Conservation (phyloP, 2,888 invertebrate genomes). For the Eutolmus rufibarbis region DNA sequence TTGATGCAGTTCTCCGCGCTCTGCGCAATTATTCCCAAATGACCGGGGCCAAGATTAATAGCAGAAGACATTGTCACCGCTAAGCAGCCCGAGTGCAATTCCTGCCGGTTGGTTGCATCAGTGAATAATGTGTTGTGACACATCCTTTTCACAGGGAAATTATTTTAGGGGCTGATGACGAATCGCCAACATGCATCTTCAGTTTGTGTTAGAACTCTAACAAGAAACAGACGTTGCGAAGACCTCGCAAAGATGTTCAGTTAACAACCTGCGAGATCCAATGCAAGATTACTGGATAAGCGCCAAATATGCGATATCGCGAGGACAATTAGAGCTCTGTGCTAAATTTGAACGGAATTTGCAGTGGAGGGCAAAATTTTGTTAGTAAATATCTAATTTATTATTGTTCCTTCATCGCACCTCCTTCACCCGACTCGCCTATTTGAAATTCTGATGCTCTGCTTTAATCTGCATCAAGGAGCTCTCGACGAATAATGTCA, state of each 20-base stretch:
- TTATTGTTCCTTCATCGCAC: not conserved
- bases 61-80: constrained; percentile 22
- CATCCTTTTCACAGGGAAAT: constrained; percentile 38
- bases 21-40: constrained; percentile 21
- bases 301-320: constrained; percentile 16
- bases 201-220: constrained; percentile 12
- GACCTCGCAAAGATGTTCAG: not conserved
- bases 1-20: constrained; percentile 31
- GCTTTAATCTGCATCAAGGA: not conserved
- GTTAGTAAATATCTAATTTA: not conserved
- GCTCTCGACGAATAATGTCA: not conserved
- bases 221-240: not conserved
- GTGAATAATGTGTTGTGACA: constrained; percentile 38
- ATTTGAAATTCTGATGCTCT: not conserved
- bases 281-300: constrained; percentile 2
- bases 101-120: constrained; percentile 27
- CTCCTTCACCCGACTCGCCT: not conserved
- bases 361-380: not conserved
- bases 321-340: constrained; percentile 28
- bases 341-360: constrained; percentile 24
- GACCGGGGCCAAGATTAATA: constrained; percentile 21
- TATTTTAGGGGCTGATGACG: constrained; percentile 38
- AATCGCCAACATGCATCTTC: constrained; percentile 34
- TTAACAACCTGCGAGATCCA: constrained; percentile 18
- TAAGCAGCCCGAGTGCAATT: not conserved